Evolutionary conservation across 2,797 vertebrate species (phyloP).

Genomic region (Lophura swinhoii): DNA sequence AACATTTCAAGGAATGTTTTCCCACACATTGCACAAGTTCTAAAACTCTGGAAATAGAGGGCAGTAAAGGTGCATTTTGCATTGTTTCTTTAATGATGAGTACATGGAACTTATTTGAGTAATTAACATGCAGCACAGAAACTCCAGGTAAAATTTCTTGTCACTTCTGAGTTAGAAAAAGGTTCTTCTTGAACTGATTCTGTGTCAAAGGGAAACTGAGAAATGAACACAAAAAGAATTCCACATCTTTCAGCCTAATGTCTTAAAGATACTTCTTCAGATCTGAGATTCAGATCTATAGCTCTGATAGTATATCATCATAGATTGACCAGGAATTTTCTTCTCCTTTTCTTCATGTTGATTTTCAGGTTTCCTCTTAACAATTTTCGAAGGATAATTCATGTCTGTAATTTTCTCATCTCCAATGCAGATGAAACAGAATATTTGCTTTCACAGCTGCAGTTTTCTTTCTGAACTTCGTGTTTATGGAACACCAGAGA

Average conservation of each 20-base stretch:
- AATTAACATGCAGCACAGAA: neutral
- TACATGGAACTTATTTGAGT: neutral
- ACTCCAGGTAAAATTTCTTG: neutral
- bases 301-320: neutral
- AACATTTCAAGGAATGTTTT: neutral
- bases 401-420: neutral
- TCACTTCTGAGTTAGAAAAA: neutral
- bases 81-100: neutral
- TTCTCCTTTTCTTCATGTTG: neutral
- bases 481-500: neutral
- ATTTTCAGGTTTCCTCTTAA: neutral
- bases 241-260: neutral
- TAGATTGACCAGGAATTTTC: neutral
- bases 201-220: neutral
- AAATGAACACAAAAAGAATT: neutral
- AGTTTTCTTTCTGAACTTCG: slow-evolving; percentile 27
- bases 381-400: neutral
- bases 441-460: slow-evolving; percentile 17
- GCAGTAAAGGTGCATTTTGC: neutral
- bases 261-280: neutral
- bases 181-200: neutral
- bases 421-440: slow-evolving; percentile 26
- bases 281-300: neutral
- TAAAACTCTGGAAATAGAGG: neutral
- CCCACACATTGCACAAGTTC: neutral